phyloP scores from a whole-genome alignment of 2,888 invertebrate species.

The Coronaproctus castanopsis region DNA sequence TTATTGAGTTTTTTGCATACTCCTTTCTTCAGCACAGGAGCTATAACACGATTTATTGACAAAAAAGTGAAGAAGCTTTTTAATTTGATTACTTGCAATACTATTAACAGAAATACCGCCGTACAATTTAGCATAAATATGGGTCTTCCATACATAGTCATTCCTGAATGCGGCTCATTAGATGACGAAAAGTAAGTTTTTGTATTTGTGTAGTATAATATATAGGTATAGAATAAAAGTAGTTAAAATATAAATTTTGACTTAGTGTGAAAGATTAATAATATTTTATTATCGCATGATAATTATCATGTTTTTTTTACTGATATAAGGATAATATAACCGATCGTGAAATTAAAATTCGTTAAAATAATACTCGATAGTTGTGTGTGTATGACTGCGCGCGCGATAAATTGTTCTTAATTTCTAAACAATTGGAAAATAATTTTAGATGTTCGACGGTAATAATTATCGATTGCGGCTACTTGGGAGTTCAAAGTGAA shows the following conservation, averaged over 20 bases:
- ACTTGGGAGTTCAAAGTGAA: conserved; percentile 46
- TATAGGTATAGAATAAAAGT: no score
- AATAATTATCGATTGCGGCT: conserved; percentile 49
- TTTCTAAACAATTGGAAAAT: no score
- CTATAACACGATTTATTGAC: conserved; percentile 24
- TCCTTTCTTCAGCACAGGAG: conserved; percentile 21
- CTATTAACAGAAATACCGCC: conserved; percentile 34
- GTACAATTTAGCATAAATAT: conserved; percentile 51
- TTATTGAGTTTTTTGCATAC: conserved; percentile 36
- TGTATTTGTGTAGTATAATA: conserved; percentile 13
- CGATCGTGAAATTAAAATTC: no score
- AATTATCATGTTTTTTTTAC: no score
- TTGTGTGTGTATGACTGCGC: no score
- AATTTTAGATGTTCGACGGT: conserved; percentile 24
- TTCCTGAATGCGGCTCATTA: conserved; percentile 51
- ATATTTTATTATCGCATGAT: no score
- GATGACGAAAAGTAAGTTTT: conserved; percentile 33
- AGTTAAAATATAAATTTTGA: no score
- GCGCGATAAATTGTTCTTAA: no score
- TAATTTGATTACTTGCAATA: conserved; percentile 27
- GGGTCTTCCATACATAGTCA: conserved; percentile 50
- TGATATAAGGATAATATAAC: no score
- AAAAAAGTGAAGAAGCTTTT: conserved; percentile 27
- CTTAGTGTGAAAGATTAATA: no score
- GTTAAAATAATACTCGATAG: no score